Base-by-base conservation (phyloP, 2,113 vertebrate species). In the Oryzias javanicus region DNA sequence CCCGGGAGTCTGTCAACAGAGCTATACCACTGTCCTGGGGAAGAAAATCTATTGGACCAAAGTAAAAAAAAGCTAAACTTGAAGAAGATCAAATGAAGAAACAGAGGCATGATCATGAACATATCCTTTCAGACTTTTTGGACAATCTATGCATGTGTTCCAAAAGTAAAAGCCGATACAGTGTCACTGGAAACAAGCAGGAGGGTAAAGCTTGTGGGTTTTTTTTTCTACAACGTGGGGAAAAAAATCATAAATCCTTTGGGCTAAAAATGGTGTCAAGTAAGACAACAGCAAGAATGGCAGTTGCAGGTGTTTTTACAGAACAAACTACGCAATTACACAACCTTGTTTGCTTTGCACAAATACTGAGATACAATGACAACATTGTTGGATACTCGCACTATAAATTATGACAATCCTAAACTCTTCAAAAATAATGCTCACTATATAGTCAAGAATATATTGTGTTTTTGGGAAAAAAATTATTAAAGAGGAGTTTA, bases 1-100 rank as follows among this genome's bases (percentile, higher is more conserved):
- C 25, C 7, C 64, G 70, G 12, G 61, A 81, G 25, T 71, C 56
- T 22, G 16, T 72, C 52, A 71, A 60, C 62, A 58, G 52, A 47
- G 49, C 24, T 6, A 48, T 41, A 20, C 44, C 60, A 48, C 22
- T 8, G 7, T 45, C 47, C 15, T 35, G 60, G 8, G 46, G 25
- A 40, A 58, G 41, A 49, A 49, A 25, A 57, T 44, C 18, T 14
- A 60, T 17, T 42, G 70, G 50, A 59, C 46, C 24, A 16, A 67
- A 25, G 48, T 68, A 44, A 54, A 27, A 35, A n/a, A 35, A 51
- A 45, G 27, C 25, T n/a, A 55, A 78, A n/a, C 44, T 74, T 6
- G 18, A 68, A 20, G 48, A 27, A 24, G 50, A 66, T 14, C 24
- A 41, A 4, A 27, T 22, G 44, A 64, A 57, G 60, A 56, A 35